Base-by-base conservation (phyloP, 2,797 vertebrate genomes). In the Pangasius sanitwongsei region DNA sequence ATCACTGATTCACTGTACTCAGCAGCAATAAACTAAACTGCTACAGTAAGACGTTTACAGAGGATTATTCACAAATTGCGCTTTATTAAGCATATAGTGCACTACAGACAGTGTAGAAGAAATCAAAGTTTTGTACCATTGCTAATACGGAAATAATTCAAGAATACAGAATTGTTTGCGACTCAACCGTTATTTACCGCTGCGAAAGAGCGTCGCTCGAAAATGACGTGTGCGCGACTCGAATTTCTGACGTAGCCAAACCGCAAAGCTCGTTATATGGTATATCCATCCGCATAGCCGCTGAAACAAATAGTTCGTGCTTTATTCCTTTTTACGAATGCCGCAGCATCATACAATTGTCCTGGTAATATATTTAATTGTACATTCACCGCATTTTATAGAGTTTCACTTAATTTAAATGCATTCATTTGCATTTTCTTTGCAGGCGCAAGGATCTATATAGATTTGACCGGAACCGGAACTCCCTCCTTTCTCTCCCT, bases 401-500 rank as follows among this genome's bases (percentile, higher is more conserved):
- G 0, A 0, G 0, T 28, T 12, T 34, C 20, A 28, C 13, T 28
- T 7, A 63, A 37, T 37, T 12, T 20, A 55, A 89, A 69, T 18
- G 2, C 11, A 5, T 18, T 41, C 0, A 6, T 67, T 31, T 63
- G 2, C 1, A 3, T 0, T 6, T 28, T 0, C 1, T 0, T 0
- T 91, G 13, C 12, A 50, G 9, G 91, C 95, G 94, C 63, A 96
- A 0, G 85, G 90, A 96, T 95, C 86, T 94, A 44, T 89, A 50
- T 83, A 67, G 91, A 50, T 88, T 63, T 65, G 48, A 28, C 44
- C 88, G 94, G 95, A 92, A 94, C 84, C 91, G 93, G 87, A 92
- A 77, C 95, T 96, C 94, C 93, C 94, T 89, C 90, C 93, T 96
- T 94, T 93, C 93, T 77, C 80, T 91, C 94, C 93, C 96, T 95